Conservation (phyloP, 2,888 invertebrate species). For the Hipparchia sbordonii region DNA sequence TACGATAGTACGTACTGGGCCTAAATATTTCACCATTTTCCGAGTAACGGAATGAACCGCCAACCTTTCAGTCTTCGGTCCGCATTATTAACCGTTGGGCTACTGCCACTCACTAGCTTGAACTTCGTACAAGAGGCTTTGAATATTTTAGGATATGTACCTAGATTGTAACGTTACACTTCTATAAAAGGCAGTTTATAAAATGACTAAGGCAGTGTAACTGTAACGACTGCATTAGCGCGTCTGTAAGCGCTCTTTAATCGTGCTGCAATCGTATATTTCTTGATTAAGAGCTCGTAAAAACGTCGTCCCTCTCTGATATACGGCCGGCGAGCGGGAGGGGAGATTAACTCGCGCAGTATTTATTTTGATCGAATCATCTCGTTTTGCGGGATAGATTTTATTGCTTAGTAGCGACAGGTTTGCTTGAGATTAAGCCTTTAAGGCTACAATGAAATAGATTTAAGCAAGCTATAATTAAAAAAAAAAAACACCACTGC, state of each 20-base stretch:
- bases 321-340: slow-evolving; percentile 61
- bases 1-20: no score
- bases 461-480: no score
- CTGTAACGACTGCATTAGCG: slow-evolving; percentile 75
- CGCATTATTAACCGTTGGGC: no score
- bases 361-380: slow-evolving; percentile 35
- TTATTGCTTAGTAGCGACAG: neutral
- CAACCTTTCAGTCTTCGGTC: no score
- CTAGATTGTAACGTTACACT: neutral
- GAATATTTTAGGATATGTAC: no score
- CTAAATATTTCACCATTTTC: no score
- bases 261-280: slow-evolving; percentile 75
- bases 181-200: slow-evolving; percentile 17
- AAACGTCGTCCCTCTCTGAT: slow-evolving; percentile 74
- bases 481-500: no score
- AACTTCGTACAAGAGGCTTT: no score
- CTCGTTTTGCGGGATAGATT: slow-evolving; percentile 29
- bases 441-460: no score
- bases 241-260: slow-evolving; percentile 68
- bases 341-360: slow-evolving; percentile 51
- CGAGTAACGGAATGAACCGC: no score
- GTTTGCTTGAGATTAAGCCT: no score
- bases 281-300: slow-evolving; percentile 74
- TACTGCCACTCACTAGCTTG: no score
- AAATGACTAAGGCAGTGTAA: slow-evolving; percentile 53